These are phyloP conservation scores for Clivina fossor DNA, from an alignment of 2,888 invertebrate genomes.

Conservation along the genomic window DNA sequence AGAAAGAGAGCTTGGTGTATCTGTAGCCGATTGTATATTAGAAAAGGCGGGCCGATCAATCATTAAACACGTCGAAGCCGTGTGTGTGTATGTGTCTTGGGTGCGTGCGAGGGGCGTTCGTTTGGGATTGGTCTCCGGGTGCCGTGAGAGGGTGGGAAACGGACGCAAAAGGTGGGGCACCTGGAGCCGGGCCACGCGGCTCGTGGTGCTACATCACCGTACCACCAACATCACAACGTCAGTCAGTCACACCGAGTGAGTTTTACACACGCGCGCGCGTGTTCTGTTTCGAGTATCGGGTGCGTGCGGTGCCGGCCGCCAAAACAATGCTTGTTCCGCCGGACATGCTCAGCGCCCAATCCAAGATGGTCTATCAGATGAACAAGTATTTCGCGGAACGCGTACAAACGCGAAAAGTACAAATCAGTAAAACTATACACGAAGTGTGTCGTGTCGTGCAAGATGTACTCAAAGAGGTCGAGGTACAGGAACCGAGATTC, in stretches of 20 bases:
- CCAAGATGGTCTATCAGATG: constrained; percentile 92
- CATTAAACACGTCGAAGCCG: constrained; percentile 5
- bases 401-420: constrained; percentile 82
- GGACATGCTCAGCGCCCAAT: constrained; percentile 92
- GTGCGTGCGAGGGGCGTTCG: constrained; percentile 2
- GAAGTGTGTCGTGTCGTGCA: constrained; percentile 91
- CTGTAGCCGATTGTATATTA: too few relatives aligned
- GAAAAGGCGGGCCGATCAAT: constrained; percentile 18
- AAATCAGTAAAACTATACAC: constrained; percentile 83
- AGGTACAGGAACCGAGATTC: constrained; percentile 91
- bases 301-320: constrained; percentile 22
- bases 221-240: constrained; percentile 6
- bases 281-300: not conserved
- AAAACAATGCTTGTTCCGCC: constrained; percentile 87
- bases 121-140: not conserved
- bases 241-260: constrained; percentile 22
- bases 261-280: not conserved
- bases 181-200: not conserved
- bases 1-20: too few relatives aligned
- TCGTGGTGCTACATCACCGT: constrained; percentile 1
- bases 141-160: constrained; percentile 8
- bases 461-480: constrained; percentile 93
- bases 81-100: not conserved
- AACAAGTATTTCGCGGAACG: constrained; percentile 92
- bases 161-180: constrained; percentile 4